Base-by-base conservation (phyloP, 1,140 invertebrate species). In the Archivesica marissinica region DNA sequence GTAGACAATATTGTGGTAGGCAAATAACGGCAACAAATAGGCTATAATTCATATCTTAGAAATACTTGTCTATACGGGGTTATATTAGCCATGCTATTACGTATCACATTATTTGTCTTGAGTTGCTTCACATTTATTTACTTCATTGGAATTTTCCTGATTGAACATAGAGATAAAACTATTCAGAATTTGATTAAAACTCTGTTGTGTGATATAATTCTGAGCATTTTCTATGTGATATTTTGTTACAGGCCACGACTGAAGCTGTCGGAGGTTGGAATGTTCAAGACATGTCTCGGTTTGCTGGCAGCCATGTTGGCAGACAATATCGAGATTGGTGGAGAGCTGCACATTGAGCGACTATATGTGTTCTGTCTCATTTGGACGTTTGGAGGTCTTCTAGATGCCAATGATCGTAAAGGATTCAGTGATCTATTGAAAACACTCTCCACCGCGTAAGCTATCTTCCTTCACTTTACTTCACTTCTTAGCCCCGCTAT, bases 311-410 rank as follows among this genome's bases (percentile, higher is more conserved):
- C 93, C 76, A 94, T 94, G 91, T 88, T 94, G 88, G 91, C 91
- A 41, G 93, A 94, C 86, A 94, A 94, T 80, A 91, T 92, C 17
- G 92, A 93, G 88, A 91, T 94, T 44, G 91, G 91, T 11, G 93
- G 93, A 56, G 93, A 94, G 75, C 86, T 93, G 9, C 94, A 94
- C 85, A 93, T 94, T 66, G 93, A 94, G 83, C 66, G 93, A 35
- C 88, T 94, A 4, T 94, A 90, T 78, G 86, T 94, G 25, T 94
- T 94, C 88, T 93, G 93, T 88, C 89, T 94, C 33, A 93, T 94
- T 54, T 94, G 94, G 94, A 92, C 94, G 11, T 94, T 93, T 91
- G 93, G 93, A 25, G 93, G 92, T 17, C 85, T 94, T 15, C 89
- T 94, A 38, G 91, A 93, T 38, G 77, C 88, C 11, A 68, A 85